Conservation (phyloP, 2,113 vertebrate genomes). For the Progne subis region DNA sequence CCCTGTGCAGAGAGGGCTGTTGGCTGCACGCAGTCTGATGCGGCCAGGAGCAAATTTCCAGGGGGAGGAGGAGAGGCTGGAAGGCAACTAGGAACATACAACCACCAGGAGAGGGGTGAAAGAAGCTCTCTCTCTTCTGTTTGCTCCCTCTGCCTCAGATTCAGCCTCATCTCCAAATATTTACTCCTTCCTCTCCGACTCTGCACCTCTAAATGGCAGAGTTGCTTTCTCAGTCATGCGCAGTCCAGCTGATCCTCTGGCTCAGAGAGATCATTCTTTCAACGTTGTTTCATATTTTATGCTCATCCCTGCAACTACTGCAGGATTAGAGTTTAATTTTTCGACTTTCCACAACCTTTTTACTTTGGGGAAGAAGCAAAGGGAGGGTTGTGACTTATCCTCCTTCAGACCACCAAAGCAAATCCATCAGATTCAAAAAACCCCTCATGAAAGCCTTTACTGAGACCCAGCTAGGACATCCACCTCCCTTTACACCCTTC, state of each 20-base stretch:
- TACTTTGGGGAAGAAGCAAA: neutral
- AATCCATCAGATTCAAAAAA: slow-evolving; percentile 6
- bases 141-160: neutral
- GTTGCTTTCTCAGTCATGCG: neutral
- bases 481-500: neutral
- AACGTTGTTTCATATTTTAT: neutral
- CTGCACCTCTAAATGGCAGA: neutral
- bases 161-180: slow-evolving; percentile 8
- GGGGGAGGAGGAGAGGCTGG: slow-evolving; percentile 20
- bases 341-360: neutral
- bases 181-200: neutral
- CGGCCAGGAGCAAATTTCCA: neutral
- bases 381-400: neutral
- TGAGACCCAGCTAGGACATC: neutral
- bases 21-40: neutral
- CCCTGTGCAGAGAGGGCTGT: neutral
- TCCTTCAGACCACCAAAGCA: neutral
- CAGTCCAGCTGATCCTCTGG: neutral
- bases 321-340: neutral
- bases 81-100: slow-evolving; percentile 18
- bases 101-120: slow-evolving; percentile 24
- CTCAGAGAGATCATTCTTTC: neutral
- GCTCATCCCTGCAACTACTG: neutral
- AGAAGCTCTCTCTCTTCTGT: neutral
- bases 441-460: neutral